These are phyloP conservation scores for Emys orbicularis DNA, from an alignment of 2,797 vertebrate genomes.

Conservation along the genomic window DNA sequence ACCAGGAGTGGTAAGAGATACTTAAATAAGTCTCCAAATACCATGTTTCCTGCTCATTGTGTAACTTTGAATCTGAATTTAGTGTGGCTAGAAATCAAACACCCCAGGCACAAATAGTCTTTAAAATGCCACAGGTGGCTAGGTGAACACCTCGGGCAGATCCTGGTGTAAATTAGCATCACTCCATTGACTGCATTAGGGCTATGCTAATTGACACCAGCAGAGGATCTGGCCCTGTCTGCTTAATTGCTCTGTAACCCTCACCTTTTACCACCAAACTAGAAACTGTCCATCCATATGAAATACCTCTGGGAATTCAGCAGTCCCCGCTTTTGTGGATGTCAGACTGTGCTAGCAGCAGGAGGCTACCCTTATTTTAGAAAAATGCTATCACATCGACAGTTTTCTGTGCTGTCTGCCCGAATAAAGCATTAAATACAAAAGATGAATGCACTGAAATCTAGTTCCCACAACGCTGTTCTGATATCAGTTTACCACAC, in stretches of 20 bases:
- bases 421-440: background rate
- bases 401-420: background rate
- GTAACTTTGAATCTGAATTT: background rate
- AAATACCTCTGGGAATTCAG: background rate
- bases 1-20: background rate
- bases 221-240: background rate
- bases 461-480: slow-evolving; percentile 54
- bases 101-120: background rate
- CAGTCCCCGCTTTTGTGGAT: background rate
- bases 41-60: background rate
- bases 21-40: background rate
- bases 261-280: background rate
- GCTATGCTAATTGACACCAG: background rate
- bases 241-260: background rate
- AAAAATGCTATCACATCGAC: background rate
- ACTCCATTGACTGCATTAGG: background rate
- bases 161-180: background rate
- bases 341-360: background rate
- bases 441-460: slow-evolving; percentile 13
- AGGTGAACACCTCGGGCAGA: background rate
- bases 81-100: background rate
- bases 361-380: background rate
- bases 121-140: background rate
- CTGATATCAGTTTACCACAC: slow-evolving; percentile 62
- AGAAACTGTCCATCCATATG: background rate